These are phyloP conservation scores for Willisornis vidua DNA, from an alignment of 2,113 vertebrate species.

Conservation along the genomic window DNA sequence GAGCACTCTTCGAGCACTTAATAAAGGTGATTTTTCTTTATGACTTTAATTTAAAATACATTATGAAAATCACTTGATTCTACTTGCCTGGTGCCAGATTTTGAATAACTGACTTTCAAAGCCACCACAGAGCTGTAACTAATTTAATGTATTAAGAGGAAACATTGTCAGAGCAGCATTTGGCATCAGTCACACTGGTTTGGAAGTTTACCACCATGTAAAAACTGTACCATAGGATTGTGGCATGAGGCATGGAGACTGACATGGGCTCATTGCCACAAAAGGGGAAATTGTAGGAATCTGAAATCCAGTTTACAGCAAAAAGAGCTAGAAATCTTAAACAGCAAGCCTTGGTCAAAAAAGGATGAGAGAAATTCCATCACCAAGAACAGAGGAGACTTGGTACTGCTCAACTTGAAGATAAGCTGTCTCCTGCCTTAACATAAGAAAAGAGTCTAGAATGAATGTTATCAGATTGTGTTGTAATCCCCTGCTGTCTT, in stretches of 20 bases:
- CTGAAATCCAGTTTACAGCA: no score
- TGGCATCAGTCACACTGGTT: not conserved
- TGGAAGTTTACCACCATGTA: not conserved
- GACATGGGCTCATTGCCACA: not conserved
- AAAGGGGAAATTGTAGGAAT: no score
- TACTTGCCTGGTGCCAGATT: slow-evolving; percentile 42
- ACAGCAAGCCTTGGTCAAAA: no score
- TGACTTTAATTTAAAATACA: slow-evolving; percentile 67
- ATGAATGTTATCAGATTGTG: no score
- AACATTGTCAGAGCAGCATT: not conserved
- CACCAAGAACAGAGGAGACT: no score
- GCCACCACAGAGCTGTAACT: not conserved
- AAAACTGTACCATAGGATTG: not conserved
- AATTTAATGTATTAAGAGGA: slow-evolving; percentile 19
- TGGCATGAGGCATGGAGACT: not conserved
- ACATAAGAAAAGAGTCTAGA: no score
- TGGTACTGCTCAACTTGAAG: no score
- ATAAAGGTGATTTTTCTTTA: slow-evolving; percentile 65
- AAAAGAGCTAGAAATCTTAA: no score
- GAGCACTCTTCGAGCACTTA: slow-evolving; percentile 40
- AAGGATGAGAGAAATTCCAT: no score
- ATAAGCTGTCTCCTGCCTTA: no score
- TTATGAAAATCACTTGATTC: slow-evolving; percentile 57
- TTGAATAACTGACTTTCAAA: slow-evolving; percentile 33
- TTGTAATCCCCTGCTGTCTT: no score